phyloP scores from a whole-genome alignment of 2,113 vertebrate genomes.

The Pteruthius melanotis region DNA sequence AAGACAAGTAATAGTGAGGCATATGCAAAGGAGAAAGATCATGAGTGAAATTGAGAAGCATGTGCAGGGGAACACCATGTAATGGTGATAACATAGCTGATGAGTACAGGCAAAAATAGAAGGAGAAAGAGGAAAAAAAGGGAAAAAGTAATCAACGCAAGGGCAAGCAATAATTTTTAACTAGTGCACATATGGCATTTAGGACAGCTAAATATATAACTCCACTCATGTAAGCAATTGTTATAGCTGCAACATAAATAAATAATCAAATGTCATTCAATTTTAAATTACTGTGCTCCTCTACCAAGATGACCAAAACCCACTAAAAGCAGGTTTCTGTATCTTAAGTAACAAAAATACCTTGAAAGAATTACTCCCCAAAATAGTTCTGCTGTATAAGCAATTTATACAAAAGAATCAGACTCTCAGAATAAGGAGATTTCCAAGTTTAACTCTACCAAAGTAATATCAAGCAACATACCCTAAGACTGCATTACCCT shows the following conservation, averaged over 20 bases:
- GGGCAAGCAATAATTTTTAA: background rate
- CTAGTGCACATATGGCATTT: background rate
- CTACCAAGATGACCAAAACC: background rate
- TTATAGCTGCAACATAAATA: background rate
- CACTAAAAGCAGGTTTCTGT: background rate
- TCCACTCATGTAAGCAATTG: background rate
- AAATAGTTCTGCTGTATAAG: background rate
- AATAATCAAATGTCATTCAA: background rate
- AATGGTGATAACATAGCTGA: background rate
- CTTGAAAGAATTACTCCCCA: background rate
- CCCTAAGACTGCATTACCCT: background rate
- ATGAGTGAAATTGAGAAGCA: background rate
- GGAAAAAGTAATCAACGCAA: background rate
- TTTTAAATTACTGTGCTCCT: background rate
- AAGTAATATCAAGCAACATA: background rate
- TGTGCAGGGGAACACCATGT: background rate
- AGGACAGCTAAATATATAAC: background rate
- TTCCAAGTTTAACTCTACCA: background rate
- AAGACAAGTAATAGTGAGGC: conserved; percentile 12
- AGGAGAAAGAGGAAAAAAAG: background rate
- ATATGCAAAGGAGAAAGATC: conserved; percentile 33
- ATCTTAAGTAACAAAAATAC: background rate
- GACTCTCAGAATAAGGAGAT: background rate
- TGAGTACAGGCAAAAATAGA: background rate
- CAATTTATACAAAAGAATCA: background rate